Evolutionary conservation across 53 echinoderm and acorn worm species (phyloP), one percentile per base, ranked within the genome.

Genomic region (Mesocentrotus franciscanus): DNA sequence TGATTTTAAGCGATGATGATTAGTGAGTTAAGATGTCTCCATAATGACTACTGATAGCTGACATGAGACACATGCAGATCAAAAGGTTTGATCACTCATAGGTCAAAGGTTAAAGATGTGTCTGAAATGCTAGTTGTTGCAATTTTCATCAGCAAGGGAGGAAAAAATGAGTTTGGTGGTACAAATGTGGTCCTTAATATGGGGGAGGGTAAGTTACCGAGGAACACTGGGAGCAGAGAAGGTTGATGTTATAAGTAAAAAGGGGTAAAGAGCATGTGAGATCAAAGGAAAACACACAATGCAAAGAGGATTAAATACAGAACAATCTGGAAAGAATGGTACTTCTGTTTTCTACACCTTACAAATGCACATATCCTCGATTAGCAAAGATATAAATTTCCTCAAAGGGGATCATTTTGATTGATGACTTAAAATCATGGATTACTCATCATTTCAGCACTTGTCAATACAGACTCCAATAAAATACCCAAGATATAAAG

Each of bases 21-120:
- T 81, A 81, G 42, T 36, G 81, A 81, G 36, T 81, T 39, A 81
- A 42, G 81, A 81, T 81, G 81, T 81, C 81, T 81, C 81, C 20
- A 42, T 81, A 81, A 81, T 81, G 81, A 81, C 81, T 81, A 39
- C 81, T 81, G 81, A 81, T 39, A 20, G 81, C 81, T 81, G 81
- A 39, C 81, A 81, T 42, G 36, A 81, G 81, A 20, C 42, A 81
- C 42, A 81, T 39, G 22, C 34, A 81, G 81, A 33, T 64, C 64
- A 64, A 76, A 30, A 24, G 30, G 42, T 42, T 16, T 81, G 18
- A 81, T 39, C 15, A 39, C 18, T 81, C 81, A 81, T 39, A 39
- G 39, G 42, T 36, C 42, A 81, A 17, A 22, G 36, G 36, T 81
- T 42, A 81, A 81, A 81, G 81, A 81, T 81, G 42, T 81, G 81